Percentiles rank a stretch among this genome's conserved stretches.
Conservation (phyloP, 2,888 invertebrate species). For the Rambutsinella grinnellia region DNA sequence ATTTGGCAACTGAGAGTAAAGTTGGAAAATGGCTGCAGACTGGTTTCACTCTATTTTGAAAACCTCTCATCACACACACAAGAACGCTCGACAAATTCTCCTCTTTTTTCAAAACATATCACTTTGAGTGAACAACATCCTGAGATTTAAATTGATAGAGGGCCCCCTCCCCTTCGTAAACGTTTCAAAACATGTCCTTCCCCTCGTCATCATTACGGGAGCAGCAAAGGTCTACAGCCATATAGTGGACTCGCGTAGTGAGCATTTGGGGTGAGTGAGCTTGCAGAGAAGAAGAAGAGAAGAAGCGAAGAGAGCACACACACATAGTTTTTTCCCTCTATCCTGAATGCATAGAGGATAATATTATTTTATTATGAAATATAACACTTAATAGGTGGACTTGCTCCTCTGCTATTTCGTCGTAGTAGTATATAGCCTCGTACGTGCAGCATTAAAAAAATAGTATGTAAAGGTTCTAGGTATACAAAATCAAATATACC, state of each 20-base stretch:
- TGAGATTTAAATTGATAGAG: constrained; percentile 49
- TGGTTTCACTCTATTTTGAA: constrained; percentile 52
- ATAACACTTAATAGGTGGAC: constrained; percentile 45
- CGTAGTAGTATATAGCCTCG: background rate
- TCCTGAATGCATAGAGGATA: constrained; percentile 5
- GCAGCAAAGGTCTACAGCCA: constrained; percentile 12
- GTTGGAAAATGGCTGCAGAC: constrained; percentile 59
- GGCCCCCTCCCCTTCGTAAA: constrained; percentile 54
- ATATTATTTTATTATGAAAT: constrained; percentile 34
- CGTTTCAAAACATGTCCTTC: constrained; percentile 54
- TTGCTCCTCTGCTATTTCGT: constrained; percentile 11
- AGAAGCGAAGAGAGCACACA: background rate
- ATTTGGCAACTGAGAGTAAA: constrained; percentile 53
- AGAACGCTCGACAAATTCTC: constrained; percentile 9
- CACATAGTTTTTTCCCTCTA: background rate
- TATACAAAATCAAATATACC: background rate
- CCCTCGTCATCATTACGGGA: constrained; percentile 28
- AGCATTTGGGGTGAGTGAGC: constrained; percentile 48
- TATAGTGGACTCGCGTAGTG: constrained; percentile 38
- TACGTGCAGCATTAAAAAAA: background rate
- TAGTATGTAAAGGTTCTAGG: background rate
- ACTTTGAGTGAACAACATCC: constrained; percentile 37
- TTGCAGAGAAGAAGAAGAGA: background rate
- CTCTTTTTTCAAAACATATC: constrained; percentile 53
- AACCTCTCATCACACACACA: too few relatives aligned